Base-by-base conservation (phyloP, 2,113 vertebrate genomes). In the Morone chrysops region DNA sequence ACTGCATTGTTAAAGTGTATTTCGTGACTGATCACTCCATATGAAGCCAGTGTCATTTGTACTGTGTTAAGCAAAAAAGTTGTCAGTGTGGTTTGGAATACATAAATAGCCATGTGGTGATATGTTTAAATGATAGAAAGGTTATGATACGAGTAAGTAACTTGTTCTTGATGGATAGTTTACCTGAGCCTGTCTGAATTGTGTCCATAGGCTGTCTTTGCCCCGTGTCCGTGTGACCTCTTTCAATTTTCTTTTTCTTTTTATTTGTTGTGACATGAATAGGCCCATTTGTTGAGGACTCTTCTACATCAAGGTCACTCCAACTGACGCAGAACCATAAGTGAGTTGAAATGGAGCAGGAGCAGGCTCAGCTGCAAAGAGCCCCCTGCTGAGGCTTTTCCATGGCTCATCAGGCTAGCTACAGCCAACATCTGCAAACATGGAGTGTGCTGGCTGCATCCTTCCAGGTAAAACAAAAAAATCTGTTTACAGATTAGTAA, bases 301-400 rank as follows among this genome's bases (percentile, higher is more conserved):
- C 17, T 65, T 48, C n/a, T 47, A 36, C 61, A 40, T 71, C 71
- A 86, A 86, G 75, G 84, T 90, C 82, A 87, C 57, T 47, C 62
- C 41, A 25, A 4, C 11, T 60, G 66, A 76, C 1, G 6, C 14
- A 31, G 65, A 62, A 51, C 43, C 66, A 73, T 25, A 18, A 69
- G 56, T 22, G 47, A 36, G 51, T 8, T 68, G 25, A 81, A 72
- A 72, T 60, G 75, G 66, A 61, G 36, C 18, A 54, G 16, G 50
- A 68, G 74, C 16, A 17, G 38, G 3, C 70, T 62, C 78, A 8
- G 85, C 74, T 69, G 53, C 66, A 85, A 54, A 45, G 47, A 41
- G 41, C 41, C 50, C 41, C 70, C 54, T 8, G 51, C 82, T 51
- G 78, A 68, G 69, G 60, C 48, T 66, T 69, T 13, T 87, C 60